Evolutionary conservation across 2,888 invertebrate genomes (phyloP), one percentile per base, ranked within the genome.

Genomic region (Dryadula phaetusa): DNA sequence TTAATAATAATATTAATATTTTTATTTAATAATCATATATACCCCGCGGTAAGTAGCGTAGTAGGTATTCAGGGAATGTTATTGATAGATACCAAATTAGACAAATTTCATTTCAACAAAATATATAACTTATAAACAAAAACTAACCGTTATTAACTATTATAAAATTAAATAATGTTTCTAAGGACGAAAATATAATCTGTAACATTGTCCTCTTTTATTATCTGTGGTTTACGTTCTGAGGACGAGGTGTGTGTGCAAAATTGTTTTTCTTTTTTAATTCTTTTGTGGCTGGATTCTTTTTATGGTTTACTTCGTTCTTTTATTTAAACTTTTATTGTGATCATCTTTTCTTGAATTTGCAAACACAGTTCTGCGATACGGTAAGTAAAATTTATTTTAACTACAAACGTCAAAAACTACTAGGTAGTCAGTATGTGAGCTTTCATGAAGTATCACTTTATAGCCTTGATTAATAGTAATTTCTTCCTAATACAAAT

Each of bases 331-430:
- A 37, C 40, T 65, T 49, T 52, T 66, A 66, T 66, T 64, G 65
- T 66, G 61, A 62, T 34, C 32, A 44, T 16, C 7, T 28, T 3
- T 28, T 44, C 22, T 47, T 47, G 63, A 46, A 40, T 37, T 49
- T 44, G 54, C n/a, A 18, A 62, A 42, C 34, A 25, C 52, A 44
- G 61, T 25, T 18, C 44, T 65, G 10, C 28, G 28, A 34, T 71
- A 70, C 70, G 74, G 77, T 78, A 66, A 72, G 77, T 77, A 65
- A 32, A 69, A 58, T 69, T 68, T 67, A 54, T 60, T 25, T 68
- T 69, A 65, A 67, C 61, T 71, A 22, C 67, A 74, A 75, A 75
- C 71, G 78, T 77, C 76, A 77, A 72, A 73, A 70, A 66, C 64
- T 52, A 25, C 25, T n/a, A n/a, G 70, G 62, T 70, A 63, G 49